phyloP scores from a whole-genome alignment of 1,140 invertebrate genomes.

The Atta colombica region DNA sequence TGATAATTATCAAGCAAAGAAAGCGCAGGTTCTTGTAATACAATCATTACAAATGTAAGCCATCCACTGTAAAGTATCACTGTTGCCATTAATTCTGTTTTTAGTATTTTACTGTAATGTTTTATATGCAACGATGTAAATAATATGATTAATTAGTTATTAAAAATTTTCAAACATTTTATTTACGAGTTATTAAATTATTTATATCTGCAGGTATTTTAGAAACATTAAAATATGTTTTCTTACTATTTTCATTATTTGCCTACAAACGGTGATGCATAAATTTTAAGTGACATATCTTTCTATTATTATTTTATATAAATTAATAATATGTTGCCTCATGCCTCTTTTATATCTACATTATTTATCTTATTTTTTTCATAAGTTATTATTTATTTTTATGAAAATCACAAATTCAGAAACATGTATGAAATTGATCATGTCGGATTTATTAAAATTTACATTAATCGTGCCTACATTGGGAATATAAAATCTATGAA shows the following conservation, averaged over 20 bases:
- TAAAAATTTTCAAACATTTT: background rate
- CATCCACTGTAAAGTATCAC: conserved; percentile 46
- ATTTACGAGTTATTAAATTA: conserved; percentile 20
- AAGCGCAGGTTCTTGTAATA: conserved; percentile 44
- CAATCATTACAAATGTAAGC: conserved; percentile 63
- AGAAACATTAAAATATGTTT: background rate
- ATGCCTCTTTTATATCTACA: background rate
- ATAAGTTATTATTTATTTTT: background rate
- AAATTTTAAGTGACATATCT: background rate
- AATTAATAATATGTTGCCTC: background rate
- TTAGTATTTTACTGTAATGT: conserved; percentile 8
- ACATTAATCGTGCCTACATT: background rate
- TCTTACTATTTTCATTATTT: background rate
- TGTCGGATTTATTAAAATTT: background rate
- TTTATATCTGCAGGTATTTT: background rate
- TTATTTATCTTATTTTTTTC: background rate
- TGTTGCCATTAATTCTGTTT: conserved; percentile 57
- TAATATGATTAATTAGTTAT: conserved; percentile 1
- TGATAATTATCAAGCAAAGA: conserved; percentile 54
- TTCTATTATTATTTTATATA: background rate
- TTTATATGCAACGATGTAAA: background rate
- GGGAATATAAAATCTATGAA: background rate
- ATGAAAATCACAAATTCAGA: background rate
- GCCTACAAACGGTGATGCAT: background rate
- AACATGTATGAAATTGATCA: background rate